Base-by-base conservation (phyloP, 1,140 invertebrate genomes). In the Drosophila cardini region DNA sequence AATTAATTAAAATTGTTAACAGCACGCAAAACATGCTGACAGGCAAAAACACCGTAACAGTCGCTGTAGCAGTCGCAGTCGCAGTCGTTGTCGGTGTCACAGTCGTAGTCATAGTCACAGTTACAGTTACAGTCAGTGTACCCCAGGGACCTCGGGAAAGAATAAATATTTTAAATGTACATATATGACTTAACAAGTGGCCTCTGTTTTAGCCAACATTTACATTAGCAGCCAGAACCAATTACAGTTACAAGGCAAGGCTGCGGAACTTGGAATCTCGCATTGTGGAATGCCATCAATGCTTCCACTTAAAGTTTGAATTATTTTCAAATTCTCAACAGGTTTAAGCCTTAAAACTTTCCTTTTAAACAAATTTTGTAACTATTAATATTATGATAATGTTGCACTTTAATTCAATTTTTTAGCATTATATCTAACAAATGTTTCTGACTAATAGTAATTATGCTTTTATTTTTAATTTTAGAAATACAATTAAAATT, bases 1-100 rank as follows among this genome's bases (percentile, higher is more conserved):
- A 70, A 61, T 70, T 70, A 63, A 63, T 70, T 70, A 63, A 70
- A 63, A 55, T 53, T 63, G 68, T 70, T 70, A 63, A 63, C 58
- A 63, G 60, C 58, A 70, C 68, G 68, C 58, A 70, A 63, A 63
- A 70, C 38, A 63, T 4, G 58, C 21, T 34, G 57, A 21, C 56
- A 26, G 42, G 32, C 15, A 10, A 50, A 48, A 26, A 26, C 21
- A 45, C 32, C 38, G 34, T 40, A 16, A 30, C 32, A 11, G 63
- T 46, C 52, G 6, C 55, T 40, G 32, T 36, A 45, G n/a, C 32
- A 48, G 26, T 36, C 32, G 6, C 42, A 9, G 26, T 30, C 10
- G n/a, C 9, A 43, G 56, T 60, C 55, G 38, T 18, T n/a, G 45
- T 46, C 42, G n/a, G n/a, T n/a, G n/a, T n/a, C n/a, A n/a, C n/a